These are phyloP conservation scores for Hiodon tergisus DNA, from an alignment of 2,113 vertebrate genomes.

Conservation along the genomic window DNA sequence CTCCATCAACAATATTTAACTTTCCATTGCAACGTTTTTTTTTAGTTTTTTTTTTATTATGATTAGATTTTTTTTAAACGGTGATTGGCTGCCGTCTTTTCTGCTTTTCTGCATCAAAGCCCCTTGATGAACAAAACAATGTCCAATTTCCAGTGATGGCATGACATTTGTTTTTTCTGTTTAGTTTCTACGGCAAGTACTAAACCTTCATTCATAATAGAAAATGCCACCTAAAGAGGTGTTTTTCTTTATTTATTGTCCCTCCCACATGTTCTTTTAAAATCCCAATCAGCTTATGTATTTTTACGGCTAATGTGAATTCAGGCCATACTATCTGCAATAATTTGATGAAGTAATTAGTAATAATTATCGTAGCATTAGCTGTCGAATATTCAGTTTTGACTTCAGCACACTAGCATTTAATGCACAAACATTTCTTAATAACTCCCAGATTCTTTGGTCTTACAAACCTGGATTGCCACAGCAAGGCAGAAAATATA, in stretches of 20 bases:
- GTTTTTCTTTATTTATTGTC: not conserved
- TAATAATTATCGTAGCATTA: not conserved
- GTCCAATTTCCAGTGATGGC: not conserved
- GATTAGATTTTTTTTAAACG: too few relatives aligned
- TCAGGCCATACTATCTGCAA: too few relatives aligned
- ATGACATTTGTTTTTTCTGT: not conserved
- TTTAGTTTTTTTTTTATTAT: not conserved
- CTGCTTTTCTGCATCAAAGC: not conserved
- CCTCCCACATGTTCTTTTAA: not conserved
- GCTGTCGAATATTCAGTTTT: not conserved
- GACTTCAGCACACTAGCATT: not conserved
- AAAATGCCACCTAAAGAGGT: not conserved
- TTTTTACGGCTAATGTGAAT: too few relatives aligned
- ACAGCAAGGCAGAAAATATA: not conserved
- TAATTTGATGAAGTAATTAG: too few relatives aligned
- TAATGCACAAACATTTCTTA: not conserved
- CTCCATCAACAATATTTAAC: not conserved
- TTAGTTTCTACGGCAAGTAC: not conserved
- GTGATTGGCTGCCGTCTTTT: not conserved
- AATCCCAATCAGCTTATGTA: not conserved
- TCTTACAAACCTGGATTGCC: not conserved
- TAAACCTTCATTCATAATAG: not conserved
- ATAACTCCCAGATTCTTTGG: not conserved
- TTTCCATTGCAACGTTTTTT: constrained; percentile 5
- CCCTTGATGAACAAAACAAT: not conserved